Evolutionary conservation across 2,888 invertebrate genomes (phyloP).

Genomic region (Apotomis capreana): DNA sequence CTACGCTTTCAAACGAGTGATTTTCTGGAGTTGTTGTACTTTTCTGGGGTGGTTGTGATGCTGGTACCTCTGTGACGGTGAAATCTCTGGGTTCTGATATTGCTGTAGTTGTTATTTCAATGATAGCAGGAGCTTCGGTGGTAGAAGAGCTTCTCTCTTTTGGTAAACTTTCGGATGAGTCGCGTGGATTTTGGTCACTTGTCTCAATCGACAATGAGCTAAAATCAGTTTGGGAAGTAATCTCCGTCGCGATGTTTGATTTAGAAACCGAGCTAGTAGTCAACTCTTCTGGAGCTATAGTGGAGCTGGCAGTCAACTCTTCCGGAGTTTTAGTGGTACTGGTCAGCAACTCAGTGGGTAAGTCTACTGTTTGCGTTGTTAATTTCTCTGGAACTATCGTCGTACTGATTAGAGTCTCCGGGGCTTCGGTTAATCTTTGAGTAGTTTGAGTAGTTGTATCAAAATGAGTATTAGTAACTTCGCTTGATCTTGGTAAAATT

Average conservation of each 20-base stretch:
- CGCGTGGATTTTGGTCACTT: conserved; percentile 75
- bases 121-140: conserved; percentile 53
- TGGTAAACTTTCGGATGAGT: conserved; percentile 59
- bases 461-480: conserved; percentile 38
- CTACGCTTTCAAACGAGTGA: conserved; percentile 63
- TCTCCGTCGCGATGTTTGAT: conserved; percentile 66
- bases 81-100: conserved; percentile 58
- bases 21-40: conserved; percentile 52
- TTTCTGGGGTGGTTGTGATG: conserved; percentile 41
- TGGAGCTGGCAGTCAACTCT: conserved; percentile 55
- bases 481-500: conserved; percentile 38
- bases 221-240: conserved; percentile 72
- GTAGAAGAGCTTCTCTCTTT: conserved; percentile 59
- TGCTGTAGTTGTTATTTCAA: conserved; percentile 51
- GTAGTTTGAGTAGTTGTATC: conserved; percentile 43
- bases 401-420: conserved; percentile 41
- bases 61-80: conserved; percentile 55
- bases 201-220: conserved; percentile 76
- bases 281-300: conserved; percentile 55
- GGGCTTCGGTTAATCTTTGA: conserved; percentile 8
- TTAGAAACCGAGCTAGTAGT: conserved; percentile 60
- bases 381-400: conserved; percentile 48
- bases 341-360: conserved; percentile 43
- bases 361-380: conserved; percentile 34
- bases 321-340: conserved; percentile 50